Base-by-base conservation (phyloP, 2,113 vertebrate species). In the Atlantisia rogersi region DNA sequence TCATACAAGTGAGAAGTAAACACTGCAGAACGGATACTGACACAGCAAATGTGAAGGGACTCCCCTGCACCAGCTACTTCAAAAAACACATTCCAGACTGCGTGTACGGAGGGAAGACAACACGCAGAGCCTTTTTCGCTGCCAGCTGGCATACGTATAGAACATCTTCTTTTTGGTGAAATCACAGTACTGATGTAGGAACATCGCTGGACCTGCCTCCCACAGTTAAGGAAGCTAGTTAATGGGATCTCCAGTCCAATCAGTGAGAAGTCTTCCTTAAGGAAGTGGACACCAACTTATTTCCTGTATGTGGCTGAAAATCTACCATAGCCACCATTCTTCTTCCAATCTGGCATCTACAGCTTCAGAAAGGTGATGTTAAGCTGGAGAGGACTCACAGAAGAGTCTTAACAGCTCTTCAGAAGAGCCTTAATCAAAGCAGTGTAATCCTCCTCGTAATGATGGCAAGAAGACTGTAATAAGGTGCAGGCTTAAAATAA, bases 1-100 rank as follows among this genome's bases (percentile, higher is more conserved):
- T 58, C 88, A 37, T 24, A 3, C 31, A 78, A 96, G 86, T 46
- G 39, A 90, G 76, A 92, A 86, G 82, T 92, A 94, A 95, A 97
- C 94, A 89, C 5, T 79, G 83, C 11, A 79, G 74, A 86, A 79
- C 79, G 81, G 53, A 87, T 40, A 77, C 5, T 17, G 42, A 20
- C 3, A 35, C 18, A 71, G 42, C 62, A 89, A 84, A 91, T n/a
- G 12, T 4, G 18, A 75, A 81, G 86, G 65, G 29, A 60, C 58
- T 84, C 62, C 18, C 3, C 48, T 62, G 44, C 83, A 91, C 68
- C 77, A 79, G 32, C 56, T 60, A n/a, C 73, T 83, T 39, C 2
- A 59, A 75, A 75, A 83, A 53, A 63, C 42, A 48, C 3, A 4
- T 60, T 91, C 32, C 73, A 58, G 58, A 73, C 58, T 56, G 29